Evolutionary conservation across 1,140 invertebrate genomes (phyloP).

Genomic region (Habropoda laboriosa): DNA sequence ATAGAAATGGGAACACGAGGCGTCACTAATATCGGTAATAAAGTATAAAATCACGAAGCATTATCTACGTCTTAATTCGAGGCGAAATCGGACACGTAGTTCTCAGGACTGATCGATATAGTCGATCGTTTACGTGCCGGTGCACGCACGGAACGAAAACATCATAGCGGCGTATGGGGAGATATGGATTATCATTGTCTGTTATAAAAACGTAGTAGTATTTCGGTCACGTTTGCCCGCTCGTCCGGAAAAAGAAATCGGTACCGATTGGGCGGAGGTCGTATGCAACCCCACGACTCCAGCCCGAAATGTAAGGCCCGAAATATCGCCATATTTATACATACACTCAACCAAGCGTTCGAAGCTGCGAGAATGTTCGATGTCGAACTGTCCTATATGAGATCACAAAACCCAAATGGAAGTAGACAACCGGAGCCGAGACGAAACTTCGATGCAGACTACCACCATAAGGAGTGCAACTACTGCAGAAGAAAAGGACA

Average conservation of each 20-base stretch:
- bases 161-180: not conserved
- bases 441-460: too few relatives aligned
- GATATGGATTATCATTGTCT: slow-evolving; percentile 1
- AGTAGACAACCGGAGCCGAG: too few relatives aligned
- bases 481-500: too few relatives aligned
- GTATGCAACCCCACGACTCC: too few relatives aligned
- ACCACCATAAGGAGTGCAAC: too few relatives aligned
- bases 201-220: slow-evolving; percentile 5
- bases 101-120: not conserved
- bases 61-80: slow-evolving; percentile 6
- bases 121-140: slow-evolving; percentile 5
- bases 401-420: too few relatives aligned
- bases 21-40: not conserved
- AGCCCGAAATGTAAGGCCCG: too few relatives aligned
- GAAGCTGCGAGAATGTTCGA: too few relatives aligned
- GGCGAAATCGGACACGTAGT: not conserved
- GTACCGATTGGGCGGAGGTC: not conserved
- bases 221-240: not conserved
- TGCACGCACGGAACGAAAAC: slow-evolving; percentile 24
- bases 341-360: too few relatives aligned
- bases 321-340: too few relatives aligned
- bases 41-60: slow-evolving; percentile 24
- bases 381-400: too few relatives aligned
- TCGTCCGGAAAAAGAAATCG: not conserved
- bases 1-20: not conserved